Evolutionary conservation across 2,113 vertebrate genomes (phyloP), one percentile per base, ranked within the genome.

Genomic region (Sphyrna mokarran): DNA sequence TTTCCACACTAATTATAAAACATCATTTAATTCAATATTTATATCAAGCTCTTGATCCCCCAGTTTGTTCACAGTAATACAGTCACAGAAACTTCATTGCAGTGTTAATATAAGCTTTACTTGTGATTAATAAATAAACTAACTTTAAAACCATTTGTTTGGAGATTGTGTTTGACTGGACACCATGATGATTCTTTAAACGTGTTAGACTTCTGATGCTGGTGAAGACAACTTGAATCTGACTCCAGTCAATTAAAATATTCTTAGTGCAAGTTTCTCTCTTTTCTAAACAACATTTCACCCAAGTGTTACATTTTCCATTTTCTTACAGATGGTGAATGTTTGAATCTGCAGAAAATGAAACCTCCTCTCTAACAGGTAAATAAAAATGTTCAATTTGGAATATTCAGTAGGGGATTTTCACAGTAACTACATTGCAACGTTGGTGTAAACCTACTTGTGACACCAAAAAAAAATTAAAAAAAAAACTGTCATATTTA

Each of bases 141-240:
- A n/a, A n/a, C n/a, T n/a, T n/a, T n/a, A n/a, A n/a, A n/a, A n/a
- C 61, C 61, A 63, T 54, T 14, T 3, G 26, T 54, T 54, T 87
- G 5, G 10, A 26, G 33, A 37, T 83, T 83, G 16, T 68, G 66
- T 68, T 68, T 68, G 66, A 68, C 66, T 68, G 66, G 66, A 68
- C 16, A 68, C 48, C 4, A 5, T 87, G 85, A 54, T 87, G 85
- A 87, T 26, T 48, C 9, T 87, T 87, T 87, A 87, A 2, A 54
- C 40, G 85, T 87, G 85, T 87, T 87, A 87, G 85, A 87, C 85
- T 87, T 87, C 85, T 87, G 85, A 87, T 48, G 43, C 22, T 22
- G 14, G 54, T 87, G 85, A 87, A 54, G 85, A 48, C 8, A 10
- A 0, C 48, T 87, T 3, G 7, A 87, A 87, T 23, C 85, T 87